phyloP scores from a whole-genome alignment of 2,113 vertebrate species.

The Saguinus imperator region DNA sequence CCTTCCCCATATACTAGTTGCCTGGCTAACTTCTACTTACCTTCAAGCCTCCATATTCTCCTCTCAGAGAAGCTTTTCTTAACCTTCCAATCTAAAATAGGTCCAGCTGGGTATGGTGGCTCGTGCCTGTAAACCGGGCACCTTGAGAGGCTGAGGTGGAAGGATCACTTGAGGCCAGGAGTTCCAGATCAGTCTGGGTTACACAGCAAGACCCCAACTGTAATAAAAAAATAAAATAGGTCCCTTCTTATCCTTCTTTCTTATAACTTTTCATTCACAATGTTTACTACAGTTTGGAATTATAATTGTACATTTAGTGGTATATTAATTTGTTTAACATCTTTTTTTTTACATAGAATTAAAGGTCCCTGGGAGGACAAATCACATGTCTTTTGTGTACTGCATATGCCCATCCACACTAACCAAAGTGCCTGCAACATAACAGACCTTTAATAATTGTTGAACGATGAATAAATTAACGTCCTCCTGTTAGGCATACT shows the following conservation, averaged over 20 bases:
- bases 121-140: too few relatives aligned
- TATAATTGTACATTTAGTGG: neutral
- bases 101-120: too few relatives aligned
- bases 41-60: neutral
- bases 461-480: neutral
- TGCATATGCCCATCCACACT: neutral
- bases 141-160: too few relatives aligned
- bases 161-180: too few relatives aligned
- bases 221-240: too few relatives aligned
- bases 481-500: neutral
- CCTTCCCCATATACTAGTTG: neutral
- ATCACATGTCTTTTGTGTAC: neutral
- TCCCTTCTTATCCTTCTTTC: neutral
- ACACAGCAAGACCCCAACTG: too few relatives aligned
- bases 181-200: too few relatives aligned
- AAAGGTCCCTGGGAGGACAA: neutral
- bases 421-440: neutral
- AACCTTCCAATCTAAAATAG: neutral
- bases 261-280: neutral
- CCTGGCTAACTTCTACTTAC: neutral
- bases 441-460: neutral
- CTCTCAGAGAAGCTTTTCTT: neutral
- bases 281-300: neutral
- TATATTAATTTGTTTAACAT: neutral
- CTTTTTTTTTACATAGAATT: neutral